Base-by-base conservation (phyloP, 2,113 vertebrate genomes). In the Passer domesticus region DNA sequence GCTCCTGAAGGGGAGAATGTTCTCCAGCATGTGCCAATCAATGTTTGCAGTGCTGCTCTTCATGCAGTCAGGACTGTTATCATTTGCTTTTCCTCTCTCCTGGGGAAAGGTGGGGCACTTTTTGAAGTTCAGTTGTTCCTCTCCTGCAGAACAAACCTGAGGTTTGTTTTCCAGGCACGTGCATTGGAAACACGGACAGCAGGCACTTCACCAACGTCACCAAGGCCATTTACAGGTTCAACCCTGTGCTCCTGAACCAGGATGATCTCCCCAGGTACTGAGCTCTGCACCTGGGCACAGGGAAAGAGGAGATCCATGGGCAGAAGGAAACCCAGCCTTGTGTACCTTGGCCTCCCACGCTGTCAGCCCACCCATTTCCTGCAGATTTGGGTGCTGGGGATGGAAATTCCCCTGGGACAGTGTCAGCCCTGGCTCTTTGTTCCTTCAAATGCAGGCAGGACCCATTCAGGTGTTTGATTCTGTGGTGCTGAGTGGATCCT, bases 181-280 rank as follows among this genome's bases (percentile, higher is more conserved):
- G 98, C 81, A 53, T 99, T 47, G 99, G 96, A 47, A 99, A 98
- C 95, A 99, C 99, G 6, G 99, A 99, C 95, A 99, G 99, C 95
- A 98, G 98, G 52, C 98, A 99, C 92, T 99, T 98, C 92, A 94
- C 83, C 41, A 98, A 98, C 68, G 33, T 99, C 91, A 98, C 98
- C 63, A 91, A 78, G 2, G 95, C 98, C 92, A 98, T 99, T 92
- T 99, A 99, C 92, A 98, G 98, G 44, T 99, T 99, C 66, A 95
- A 97, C 35, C 99, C 99, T 0, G 0, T 98, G 62, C 96, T 98
- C 97, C 86, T 99, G 58, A 96, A 88, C 50, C 84, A 98, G 43
- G 98, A 98, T 21, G 98, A 97, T 95, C 35, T 96, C 24, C 92
- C 91, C 47, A 98, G 99, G 99, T 99, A 95, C 72, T 17, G 49